These are phyloP conservation scores for Ammodytes marinus DNA, from an alignment of 2,113 vertebrate species.

Conservation along the genomic window DNA sequence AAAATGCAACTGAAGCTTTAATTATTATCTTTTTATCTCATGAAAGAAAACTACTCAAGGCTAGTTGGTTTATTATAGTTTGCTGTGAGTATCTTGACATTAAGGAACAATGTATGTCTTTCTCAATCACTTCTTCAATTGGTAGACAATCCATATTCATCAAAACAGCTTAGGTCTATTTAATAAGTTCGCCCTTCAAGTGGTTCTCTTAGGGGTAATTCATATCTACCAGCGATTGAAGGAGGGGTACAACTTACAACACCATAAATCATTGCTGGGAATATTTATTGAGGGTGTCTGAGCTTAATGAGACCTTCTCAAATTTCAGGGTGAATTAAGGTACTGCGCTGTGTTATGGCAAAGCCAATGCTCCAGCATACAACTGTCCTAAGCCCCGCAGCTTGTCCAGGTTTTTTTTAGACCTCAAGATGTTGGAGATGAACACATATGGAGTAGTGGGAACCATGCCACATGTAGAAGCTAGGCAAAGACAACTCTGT, in stretches of 20 bases:
- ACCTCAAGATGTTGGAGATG: constrained; percentile 43
- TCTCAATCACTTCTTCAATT: constrained; percentile 55
- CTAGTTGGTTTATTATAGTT: constrained; percentile 23
- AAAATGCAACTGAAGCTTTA: constrained; percentile 25
- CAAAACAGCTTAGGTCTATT: constrained; percentile 46
- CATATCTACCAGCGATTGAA: constrained; percentile 53
- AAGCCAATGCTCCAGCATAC: constrained; percentile 24
- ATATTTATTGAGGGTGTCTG: constrained; percentile 49
- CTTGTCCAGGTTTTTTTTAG: constrained; percentile 9
- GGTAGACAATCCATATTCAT: constrained; percentile 48
- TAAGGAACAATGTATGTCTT: constrained; percentile 43
- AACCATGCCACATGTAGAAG: constrained; percentile 55
- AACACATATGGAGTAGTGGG: constrained; percentile 61
- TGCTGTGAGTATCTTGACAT: constrained; percentile 56
- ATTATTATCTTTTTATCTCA: constrained; percentile 32
- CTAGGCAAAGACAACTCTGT: constrained; percentile 33
- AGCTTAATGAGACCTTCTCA: constrained; percentile 58
- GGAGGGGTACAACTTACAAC: constrained; percentile 55
- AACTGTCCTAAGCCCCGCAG: constrained; percentile 32
- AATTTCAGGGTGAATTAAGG: constrained; percentile 62
- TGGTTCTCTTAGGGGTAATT: constrained; percentile 59
- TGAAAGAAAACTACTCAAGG: constrained; percentile 34
- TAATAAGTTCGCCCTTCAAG: constrained; percentile 67
- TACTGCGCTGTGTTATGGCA: constrained; percentile 20
- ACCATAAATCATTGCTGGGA: constrained; percentile 45